Evolutionary conservation across 30 jellyfish, hydroid and myxozoan genomes (phyloP), one percentile per base, ranked within the genome.

Genomic region (Turritopsis rubra): DNA sequence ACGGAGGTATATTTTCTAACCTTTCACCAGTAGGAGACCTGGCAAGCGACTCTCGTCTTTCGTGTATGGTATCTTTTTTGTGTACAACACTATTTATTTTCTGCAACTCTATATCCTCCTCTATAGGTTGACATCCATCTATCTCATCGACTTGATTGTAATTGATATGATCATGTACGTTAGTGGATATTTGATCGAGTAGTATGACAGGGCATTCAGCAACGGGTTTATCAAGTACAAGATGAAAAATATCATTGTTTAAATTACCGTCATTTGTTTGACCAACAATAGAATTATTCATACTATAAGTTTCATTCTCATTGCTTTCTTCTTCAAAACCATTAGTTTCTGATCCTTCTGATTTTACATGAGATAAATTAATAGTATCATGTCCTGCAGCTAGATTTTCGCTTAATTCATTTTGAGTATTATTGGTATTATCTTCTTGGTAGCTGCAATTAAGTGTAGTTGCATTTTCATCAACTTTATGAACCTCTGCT

Each of bases 1-100:
- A 91, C 17, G 89, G 95, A 0, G 98, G 96, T 80, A 91, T 79
- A 1, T 82, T 68, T 24, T 82, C 88, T 24, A 82, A 70, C 28
- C 13, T 71, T 71, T 82, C 85, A 8, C 88, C 88, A 23, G 88
- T 82, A 16, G 88, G 88, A 23, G 88, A 82, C n/a, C 66, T 80
- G 16, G 70, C 41, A 1, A 30, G 25, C 18, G 78, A 27, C 53
- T 41, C 41, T 27, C 77, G 77, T 68, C 7, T 16, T 68, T 68
- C 7, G 0, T 27, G 31, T 22, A 26, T 26, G 30, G 9, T 68
- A 68, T 68, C 9, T 68, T 21, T 68, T 60, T 60, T 60, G 72
- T 60, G n/a, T 17, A 60, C n/a, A 60, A 17, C n/a, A 41, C 60
- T 41, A 41, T 41, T 41, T 5, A 41, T 13, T 41, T 41, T 41